A percentile compares a stretch with the other conserved stretches of the same genome.
Evolutionary conservation across 2,113 vertebrate species (phyloP).

Genomic region (Diadophis punctatus): DNA sequence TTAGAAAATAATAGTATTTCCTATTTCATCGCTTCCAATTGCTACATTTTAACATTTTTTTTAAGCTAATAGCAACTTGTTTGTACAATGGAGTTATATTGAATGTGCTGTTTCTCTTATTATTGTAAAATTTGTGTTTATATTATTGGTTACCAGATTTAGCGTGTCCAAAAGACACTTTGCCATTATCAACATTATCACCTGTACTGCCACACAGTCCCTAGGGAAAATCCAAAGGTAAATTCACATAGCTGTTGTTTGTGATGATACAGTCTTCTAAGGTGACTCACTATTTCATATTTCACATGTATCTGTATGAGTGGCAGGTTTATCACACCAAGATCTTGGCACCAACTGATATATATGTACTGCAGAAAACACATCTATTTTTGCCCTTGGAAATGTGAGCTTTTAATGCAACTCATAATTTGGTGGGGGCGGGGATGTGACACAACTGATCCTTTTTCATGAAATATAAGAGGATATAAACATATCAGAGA

Average conservation of each 20-base stretch:
- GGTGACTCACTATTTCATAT: neutral
- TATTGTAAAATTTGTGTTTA: neutral
- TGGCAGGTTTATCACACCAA: neutral
- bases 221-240: neutral
- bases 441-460: neutral
- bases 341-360: neutral
- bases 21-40: no score
- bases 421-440: neutral
- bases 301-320: neutral
- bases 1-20: no score
- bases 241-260: neutral
- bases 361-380: neutral
- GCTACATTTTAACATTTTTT: neutral
- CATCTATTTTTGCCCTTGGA: neutral
- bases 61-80: neutral
- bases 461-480: neutral
- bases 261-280: neutral
- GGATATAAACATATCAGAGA: neutral
- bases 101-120: neutral
- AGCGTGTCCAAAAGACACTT: neutral
- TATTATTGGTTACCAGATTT: neutral
- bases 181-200: neutral
- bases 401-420: neutral
- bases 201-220: neutral
- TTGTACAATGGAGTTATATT: neutral